Evolutionary conservation across 92 coral and sea anemone species (phyloP).

Genomic region (Umimayanthus chanpuru): DNA sequence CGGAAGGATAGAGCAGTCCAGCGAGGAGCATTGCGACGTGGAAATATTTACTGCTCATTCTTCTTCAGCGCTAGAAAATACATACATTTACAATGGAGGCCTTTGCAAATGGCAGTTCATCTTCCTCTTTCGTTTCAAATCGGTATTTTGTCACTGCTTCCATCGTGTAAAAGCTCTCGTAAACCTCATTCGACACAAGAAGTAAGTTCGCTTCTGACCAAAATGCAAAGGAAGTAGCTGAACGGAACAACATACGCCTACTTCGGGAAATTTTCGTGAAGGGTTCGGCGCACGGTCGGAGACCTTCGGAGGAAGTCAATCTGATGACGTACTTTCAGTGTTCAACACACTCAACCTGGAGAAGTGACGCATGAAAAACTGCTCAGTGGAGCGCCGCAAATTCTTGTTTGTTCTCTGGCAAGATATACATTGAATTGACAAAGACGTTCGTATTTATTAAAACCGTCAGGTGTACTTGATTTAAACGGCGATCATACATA

Average conservation of each 20-base stretch:
- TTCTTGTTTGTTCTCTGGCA: not conserved
- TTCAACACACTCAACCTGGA: not conserved
- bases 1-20: not conserved
- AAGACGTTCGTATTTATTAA: no score
- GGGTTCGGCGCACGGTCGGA: constrained; percentile 23
- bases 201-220: constrained; percentile 34
- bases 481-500: not conserved
- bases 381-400: not conserved
- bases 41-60: not conserved
- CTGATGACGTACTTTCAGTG: not conserved
- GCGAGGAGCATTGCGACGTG: not conserved
- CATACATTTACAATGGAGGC: constrained; percentile 84
- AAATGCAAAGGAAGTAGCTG: not conserved
- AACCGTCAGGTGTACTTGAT: not conserved
- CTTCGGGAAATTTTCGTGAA: constrained; percentile 24
- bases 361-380: not conserved
- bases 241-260: constrained; percentile 27
- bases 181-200: constrained; percentile 26
- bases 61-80: not conserved
- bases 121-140: constrained; percentile 76
- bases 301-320: not conserved
- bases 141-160: constrained; percentile 85
- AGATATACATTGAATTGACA: not conserved
- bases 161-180: constrained; percentile 53
- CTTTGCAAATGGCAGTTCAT: constrained; percentile 87